phyloP scores from a whole-genome alignment of 2,797 vertebrate species.

The Pristis pectinata region DNA sequence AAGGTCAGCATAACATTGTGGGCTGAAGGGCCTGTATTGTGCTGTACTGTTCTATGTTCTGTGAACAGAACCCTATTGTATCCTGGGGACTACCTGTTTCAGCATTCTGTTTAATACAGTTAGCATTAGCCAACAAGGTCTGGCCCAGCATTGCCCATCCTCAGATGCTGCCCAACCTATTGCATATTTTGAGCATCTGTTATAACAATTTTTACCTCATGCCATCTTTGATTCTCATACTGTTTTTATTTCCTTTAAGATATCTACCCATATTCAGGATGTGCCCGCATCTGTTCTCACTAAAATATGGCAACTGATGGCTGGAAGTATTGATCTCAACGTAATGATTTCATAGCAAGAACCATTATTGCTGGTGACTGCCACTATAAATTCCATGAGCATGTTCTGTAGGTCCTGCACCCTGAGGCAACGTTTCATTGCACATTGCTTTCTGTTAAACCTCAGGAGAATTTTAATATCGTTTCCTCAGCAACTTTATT shows the following conservation, averaged over 20 bases:
- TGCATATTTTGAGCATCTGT: no score
- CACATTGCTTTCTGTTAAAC: not conserved
- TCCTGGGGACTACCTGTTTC: no score
- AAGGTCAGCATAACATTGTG: no score
- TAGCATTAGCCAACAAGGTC: no score
- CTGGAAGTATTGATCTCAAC: not conserved
- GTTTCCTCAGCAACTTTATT: not conserved
- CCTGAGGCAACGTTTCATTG: not conserved
- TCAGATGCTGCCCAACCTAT: no score
- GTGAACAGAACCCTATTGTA: no score
- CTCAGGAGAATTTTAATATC: slow-evolving; percentile 28
- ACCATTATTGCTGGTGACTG: not conserved
- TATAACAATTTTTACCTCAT: no score
- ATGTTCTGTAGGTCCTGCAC: not conserved
- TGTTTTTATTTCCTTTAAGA: no score
- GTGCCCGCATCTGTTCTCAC: not conserved
- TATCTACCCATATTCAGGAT: not conserved
- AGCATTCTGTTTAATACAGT: no score
- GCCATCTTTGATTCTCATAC: not conserved
- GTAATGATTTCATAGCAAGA: not conserved
- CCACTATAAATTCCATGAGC: not conserved
- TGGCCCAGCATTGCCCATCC: no score
- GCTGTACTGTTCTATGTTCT: no score
- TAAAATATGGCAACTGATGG: not conserved
- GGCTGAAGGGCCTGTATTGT: no score